These are phyloP conservation scores for Phylloscopus trochiloides DNA, from an alignment of 2,113 vertebrate species.

Conservation along the genomic window DNA sequence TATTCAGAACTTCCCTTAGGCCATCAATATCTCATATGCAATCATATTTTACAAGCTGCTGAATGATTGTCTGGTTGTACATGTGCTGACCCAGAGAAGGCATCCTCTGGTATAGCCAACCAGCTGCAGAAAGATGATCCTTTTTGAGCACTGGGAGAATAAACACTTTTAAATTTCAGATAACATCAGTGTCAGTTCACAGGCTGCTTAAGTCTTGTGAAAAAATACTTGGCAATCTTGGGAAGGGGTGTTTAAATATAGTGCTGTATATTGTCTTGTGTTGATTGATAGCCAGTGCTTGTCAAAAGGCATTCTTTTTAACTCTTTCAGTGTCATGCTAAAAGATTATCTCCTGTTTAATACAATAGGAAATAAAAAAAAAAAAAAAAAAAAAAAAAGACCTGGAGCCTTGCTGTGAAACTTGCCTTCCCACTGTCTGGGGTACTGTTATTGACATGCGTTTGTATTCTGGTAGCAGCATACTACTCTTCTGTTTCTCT, in stretches of 20 bases:
- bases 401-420: neutral
- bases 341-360: neutral
- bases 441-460: neutral
- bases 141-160: neutral
- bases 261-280: neutral
- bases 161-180: constrained; percentile 21
- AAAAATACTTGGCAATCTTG: neutral
- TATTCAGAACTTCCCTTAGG: constrained; percentile 61
- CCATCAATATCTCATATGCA: constrained; percentile 51
- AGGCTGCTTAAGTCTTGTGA: neutral
- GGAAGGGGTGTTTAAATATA: neutral
- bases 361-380: neutral
- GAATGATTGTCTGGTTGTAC: neutral
- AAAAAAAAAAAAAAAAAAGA: neutral
- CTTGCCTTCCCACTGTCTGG: neutral
- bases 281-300: neutral
- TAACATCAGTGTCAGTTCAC: neutral
- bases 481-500: neutral
- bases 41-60: constrained; percentile 57
- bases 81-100: neutral
- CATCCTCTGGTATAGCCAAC: neutral
- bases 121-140: constrained; percentile 22
- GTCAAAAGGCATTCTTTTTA: neutral
- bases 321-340: neutral
- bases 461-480: neutral